Evolutionary conservation across 2,113 vertebrate genomes (phyloP).

Genomic region (Alethe diademata): DNA sequence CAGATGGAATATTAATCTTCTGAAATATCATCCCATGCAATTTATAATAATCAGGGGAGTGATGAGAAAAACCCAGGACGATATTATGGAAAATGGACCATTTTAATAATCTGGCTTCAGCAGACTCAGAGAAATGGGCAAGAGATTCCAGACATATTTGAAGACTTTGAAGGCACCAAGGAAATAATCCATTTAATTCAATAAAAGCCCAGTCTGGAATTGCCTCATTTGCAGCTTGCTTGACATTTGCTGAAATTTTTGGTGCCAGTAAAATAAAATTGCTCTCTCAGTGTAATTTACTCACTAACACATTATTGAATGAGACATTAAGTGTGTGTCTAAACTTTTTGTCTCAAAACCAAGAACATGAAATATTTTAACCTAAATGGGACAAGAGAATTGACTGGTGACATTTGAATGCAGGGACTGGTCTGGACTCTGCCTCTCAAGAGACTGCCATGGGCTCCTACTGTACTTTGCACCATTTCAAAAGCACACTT

Average conservation of each 20-base stretch:
- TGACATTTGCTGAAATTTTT: constrained; percentile 42
- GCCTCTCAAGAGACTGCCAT: neutral
- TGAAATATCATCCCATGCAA: constrained; percentile 17
- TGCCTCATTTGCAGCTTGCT: constrained; percentile 20
- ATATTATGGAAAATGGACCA: constrained; percentile 12
- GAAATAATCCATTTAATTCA: constrained; percentile 48
- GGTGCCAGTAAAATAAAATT: constrained; percentile 16
- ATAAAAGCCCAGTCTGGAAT: neutral
- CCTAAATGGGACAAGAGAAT: neutral
- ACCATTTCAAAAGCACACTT: neutral
- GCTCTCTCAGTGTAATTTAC: neutral
- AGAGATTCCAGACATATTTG: constrained; percentile 49
- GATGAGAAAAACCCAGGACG: constrained; percentile 20
- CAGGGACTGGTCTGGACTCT: neutral
- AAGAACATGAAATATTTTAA: neutral
- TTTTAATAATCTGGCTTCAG: neutral
- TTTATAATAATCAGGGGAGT: constrained; percentile 26
- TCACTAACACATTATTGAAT: neutral
- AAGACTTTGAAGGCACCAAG: constrained; percentile 47
- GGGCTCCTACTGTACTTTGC: neutral
- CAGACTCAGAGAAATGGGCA: neutral
- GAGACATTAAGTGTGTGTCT: neutral
- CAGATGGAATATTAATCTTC: constrained; percentile 53
- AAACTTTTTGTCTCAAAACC: constrained; percentile 14
- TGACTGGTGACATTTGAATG: neutral